Base-by-base conservation (phyloP, 2,888 invertebrate species). In the Amblyjoppa fuscipennis region DNA sequence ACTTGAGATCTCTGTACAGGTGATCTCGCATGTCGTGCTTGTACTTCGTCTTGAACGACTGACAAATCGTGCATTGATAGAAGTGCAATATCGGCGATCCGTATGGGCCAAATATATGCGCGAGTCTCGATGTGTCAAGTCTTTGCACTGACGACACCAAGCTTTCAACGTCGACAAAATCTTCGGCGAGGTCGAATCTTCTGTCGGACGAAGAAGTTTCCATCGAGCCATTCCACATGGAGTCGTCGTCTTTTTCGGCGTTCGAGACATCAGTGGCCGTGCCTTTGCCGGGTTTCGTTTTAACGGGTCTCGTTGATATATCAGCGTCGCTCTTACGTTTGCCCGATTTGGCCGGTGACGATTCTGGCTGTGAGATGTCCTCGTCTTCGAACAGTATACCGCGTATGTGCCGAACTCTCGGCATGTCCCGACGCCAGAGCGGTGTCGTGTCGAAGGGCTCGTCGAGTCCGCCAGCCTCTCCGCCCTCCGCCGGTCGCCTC, bases 1-100 rank as follows among this genome's bases (percentile, higher is more conserved):
- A 96, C 71, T 96, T 95, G 38, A 97, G 94, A 90, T 97, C 97
- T 89, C 96, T 95, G 89, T 95, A 96, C 75, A 97, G 93, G 94
- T 97, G 97, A 53, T 95, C 95, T 76, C 95, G 95, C 94, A 97
- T 96, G n/a, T 95, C 95, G 5, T 95, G 95, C 31, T 95, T 94
- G 34, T 94, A 95, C 74, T 95, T 96, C 0, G 96, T 96, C 56
- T 94, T 95, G 87, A 96, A 96, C 31, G 94, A 94, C 31, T 94
- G 94, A 88, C 97, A 97, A 73, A 96, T 92, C 0, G 96, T 95
- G 90, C 97, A 97, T 78, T 94, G 95, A 89, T 95, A 96, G 81
- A 95, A 94, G 53, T 95, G 94, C 0, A 95, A 95, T 45, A 95
- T 94, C 0, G 96, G 96, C 31, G 94, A 94, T 41, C 96, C 95